Conservation (phyloP, 2,113 vertebrate species). For the Guaruba guarouba region DNA sequence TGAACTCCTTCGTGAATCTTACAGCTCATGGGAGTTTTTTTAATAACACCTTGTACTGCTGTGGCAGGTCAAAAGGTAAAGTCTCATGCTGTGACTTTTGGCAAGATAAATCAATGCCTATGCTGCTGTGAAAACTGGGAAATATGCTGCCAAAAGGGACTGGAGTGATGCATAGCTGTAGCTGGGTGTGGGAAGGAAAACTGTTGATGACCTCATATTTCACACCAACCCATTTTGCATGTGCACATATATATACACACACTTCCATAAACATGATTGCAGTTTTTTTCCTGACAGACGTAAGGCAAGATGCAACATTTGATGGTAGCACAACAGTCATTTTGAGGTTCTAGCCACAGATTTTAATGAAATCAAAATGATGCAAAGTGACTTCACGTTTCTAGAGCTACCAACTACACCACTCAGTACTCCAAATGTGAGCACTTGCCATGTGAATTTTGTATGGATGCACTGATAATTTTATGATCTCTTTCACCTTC, state of each 20-base stretch:
- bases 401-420: background rate
- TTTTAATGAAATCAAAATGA: background rate
- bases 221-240: background rate
- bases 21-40: background rate
- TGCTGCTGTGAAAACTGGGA: background rate
- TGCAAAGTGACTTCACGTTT: background rate
- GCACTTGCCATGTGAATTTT: background rate
- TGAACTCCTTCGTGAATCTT: background rate
- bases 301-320: background rate
- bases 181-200: background rate
- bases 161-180: background rate
- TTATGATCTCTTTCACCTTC: background rate
- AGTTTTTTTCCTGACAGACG: background rate
- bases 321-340: background rate
- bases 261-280: background rate
- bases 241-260: rapidly evolving
- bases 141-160: background rate
- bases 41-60: background rate
- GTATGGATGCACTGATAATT: background rate
- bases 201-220: background rate
- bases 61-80: constrained; percentile 14
- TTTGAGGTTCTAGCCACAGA: background rate
- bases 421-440: background rate
- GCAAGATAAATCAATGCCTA: background rate
- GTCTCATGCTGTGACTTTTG: background rate